Conservation (phyloP, 2,113 vertebrate species). For the Chionis minor region DNA sequence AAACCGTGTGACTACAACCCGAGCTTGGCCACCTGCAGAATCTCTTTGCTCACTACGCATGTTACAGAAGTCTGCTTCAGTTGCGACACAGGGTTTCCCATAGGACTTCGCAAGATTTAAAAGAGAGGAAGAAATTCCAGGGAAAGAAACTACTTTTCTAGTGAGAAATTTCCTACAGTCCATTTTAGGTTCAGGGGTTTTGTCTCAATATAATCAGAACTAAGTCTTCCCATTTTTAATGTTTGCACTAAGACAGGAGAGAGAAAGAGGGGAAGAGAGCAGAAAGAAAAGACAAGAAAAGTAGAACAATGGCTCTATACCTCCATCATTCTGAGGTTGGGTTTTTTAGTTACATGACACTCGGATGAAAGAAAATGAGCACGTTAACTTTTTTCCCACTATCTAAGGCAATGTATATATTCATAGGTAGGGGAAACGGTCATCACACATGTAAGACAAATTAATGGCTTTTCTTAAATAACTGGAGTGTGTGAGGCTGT, state of each 20-base stretch:
- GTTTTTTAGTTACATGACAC: background rate
- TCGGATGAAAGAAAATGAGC: background rate
- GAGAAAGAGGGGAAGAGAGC: background rate
- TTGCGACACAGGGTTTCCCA: rapidly evolving
- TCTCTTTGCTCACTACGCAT: background rate
- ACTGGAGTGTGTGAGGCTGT: background rate
- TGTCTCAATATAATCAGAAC: background rate
- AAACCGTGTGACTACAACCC: background rate
- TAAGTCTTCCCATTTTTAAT: background rate
- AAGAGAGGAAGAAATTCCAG: background rate
- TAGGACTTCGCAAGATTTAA: background rate
- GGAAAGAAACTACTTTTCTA: background rate
- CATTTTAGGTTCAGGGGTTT: background rate
- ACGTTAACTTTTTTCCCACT: background rate
- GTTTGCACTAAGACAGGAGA: background rate
- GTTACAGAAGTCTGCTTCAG: background rate
- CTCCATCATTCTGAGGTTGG: background rate
- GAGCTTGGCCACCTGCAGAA: background rate
- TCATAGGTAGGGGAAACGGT: background rate
- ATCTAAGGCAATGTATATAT: background rate
- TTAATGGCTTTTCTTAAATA: background rate
- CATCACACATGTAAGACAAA: background rate
- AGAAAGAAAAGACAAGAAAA: background rate
- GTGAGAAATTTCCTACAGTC: background rate
- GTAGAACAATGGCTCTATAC: rapidly evolving